Percentiles rank a stretch among this genome's conserved stretches.
phyloP scores from a whole-genome alignment of 30 jellyfish, hydroid and myxozoan genomes.

The Aurelia aurita region DNA sequence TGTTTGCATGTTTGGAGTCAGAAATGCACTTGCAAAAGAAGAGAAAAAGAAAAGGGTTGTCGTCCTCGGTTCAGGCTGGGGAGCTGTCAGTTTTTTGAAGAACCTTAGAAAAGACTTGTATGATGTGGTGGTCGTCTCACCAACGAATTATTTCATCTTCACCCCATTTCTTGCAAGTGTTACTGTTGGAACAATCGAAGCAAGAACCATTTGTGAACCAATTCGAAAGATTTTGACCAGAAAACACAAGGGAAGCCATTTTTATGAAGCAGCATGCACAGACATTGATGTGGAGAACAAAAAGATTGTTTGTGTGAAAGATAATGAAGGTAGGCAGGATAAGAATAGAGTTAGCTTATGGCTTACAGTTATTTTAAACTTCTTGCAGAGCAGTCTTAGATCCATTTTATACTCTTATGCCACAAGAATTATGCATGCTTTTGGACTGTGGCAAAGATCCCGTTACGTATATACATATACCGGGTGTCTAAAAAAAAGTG shows the following conservation, averaged over 20 bases:
- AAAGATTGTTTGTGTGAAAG: constrained; percentile 70
- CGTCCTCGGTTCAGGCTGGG: constrained; percentile 99
- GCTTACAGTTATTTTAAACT: no score
- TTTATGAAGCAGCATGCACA: constrained; percentile 95
- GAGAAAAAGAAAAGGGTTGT: constrained; percentile 79
- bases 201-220: constrained; percentile 96
- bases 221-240: constrained; percentile 79
- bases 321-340: constrained; percentile 43
- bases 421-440: no score
- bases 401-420: no score
- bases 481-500: no score
- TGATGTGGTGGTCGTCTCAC: constrained; percentile 94
- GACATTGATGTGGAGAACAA: constrained; percentile 75
- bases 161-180: constrained; percentile 98
- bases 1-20: constrained; percentile 38
- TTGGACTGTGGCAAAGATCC: no score
- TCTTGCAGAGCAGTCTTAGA: no score
- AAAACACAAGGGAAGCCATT: constrained; percentile 60
- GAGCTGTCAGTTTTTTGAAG: constrained; percentile 93
- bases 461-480: no score
- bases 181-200: constrained; percentile 96
- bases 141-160: constrained; percentile 89
- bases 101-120: constrained; percentile 79
- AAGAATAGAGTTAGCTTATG: background rate
- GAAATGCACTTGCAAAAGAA: constrained; percentile 39